These are phyloP conservation scores for Nannospalax galili DNA, from an alignment of 2,113 vertebrate genomes.

Conservation along the genomic window DNA sequence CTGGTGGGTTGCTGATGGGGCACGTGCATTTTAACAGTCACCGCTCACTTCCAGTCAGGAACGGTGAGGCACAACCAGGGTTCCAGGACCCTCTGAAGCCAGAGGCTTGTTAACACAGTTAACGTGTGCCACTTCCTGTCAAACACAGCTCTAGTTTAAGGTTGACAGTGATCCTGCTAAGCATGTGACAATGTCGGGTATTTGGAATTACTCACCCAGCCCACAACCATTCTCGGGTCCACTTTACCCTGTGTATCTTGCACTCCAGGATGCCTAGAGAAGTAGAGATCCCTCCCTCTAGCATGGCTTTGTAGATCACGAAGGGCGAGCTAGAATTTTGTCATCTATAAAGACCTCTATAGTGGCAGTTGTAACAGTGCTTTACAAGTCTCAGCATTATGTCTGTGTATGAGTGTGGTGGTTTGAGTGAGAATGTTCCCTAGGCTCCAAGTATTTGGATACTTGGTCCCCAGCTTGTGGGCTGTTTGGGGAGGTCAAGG, in stretches of 20 bases:
- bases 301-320: neutral
- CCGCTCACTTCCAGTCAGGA: too few species aligned
- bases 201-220: neutral
- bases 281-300: neutral
- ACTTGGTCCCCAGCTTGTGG: too few species aligned
- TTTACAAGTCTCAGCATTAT: neutral
- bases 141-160: neutral
- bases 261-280: neutral
- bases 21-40: neutral
- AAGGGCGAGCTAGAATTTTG: constrained; percentile 5
- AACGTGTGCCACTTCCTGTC: neutral
- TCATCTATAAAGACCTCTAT: neutral
- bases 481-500: too few species aligned
- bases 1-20: neutral
- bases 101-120: too few species aligned
- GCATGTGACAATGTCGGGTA: neutral
- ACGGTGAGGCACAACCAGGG: too few species aligned
- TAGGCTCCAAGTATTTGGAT: too few species aligned
- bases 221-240: neutral
- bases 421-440: too few species aligned
- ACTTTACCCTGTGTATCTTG: neutral
- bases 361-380: neutral
- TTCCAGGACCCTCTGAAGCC: too few species aligned
- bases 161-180: neutral
- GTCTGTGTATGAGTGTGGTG: too few species aligned